These are phyloP conservation scores for Vultur gryphus DNA, from an alignment of 2,797 vertebrate genomes.

Conservation along the genomic window DNA sequence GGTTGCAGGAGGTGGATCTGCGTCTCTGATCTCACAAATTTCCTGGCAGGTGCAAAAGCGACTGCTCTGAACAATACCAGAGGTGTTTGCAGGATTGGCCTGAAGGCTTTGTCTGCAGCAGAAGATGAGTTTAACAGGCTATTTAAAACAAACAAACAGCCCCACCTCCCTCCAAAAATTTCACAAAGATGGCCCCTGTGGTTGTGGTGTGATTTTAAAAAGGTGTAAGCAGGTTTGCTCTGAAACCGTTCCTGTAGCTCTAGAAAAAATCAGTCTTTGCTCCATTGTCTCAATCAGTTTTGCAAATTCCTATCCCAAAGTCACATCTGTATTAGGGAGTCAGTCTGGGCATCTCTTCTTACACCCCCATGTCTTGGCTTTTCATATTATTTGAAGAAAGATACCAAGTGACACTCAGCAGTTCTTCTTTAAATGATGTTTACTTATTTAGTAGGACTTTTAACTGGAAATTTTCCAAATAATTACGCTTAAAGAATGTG, in stretches of 20 bases:
- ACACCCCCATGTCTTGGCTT: background rate
- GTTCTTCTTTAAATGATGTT: background rate
- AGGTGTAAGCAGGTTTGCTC: background rate
- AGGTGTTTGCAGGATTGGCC: constrained; percentile 58
- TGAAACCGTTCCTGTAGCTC: background rate
- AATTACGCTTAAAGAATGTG: background rate
- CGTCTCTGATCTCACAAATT: constrained; percentile 47
- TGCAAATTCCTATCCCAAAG: background rate
- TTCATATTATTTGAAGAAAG: background rate
- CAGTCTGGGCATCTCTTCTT: background rate
- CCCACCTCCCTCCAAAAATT: constrained; percentile 1
- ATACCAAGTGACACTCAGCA: background rate
- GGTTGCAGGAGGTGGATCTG: constrained; percentile 56
- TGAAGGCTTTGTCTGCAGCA: constrained; percentile 44
- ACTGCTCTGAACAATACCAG: constrained; percentile 45
- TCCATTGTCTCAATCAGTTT: background rate
- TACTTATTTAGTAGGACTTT: background rate
- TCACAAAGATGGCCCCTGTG: background rate
- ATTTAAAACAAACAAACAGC: constrained; percentile 42
- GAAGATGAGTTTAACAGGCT: constrained; percentile 31
- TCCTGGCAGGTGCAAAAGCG: constrained; percentile 50
- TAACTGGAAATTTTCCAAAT: background rate
- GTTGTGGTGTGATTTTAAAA: background rate
- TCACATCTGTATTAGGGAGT: background rate
- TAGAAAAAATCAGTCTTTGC: background rate